phyloP scores from a whole-genome alignment of 2,888 invertebrate species.

The Artemia sinica region DNA sequence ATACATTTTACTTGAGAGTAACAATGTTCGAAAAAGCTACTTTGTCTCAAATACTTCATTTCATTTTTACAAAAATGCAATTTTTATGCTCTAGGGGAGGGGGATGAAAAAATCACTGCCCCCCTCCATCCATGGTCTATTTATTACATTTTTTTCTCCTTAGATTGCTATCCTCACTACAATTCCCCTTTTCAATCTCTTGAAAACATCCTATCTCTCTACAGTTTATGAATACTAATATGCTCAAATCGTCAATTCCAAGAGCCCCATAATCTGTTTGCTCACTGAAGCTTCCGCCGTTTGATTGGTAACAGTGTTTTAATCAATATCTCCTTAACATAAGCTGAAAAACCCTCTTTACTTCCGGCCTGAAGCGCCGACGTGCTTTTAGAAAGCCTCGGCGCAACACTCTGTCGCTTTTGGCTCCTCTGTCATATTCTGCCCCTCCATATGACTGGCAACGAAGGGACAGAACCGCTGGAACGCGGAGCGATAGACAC shows the following conservation, averaged over 20 bases:
- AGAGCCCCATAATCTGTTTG: slow-evolving; percentile 9
- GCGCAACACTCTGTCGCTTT: slow-evolving; percentile 6
- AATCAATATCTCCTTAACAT: slow-evolving; percentile 13
- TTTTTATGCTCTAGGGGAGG: no score
- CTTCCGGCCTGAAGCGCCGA: slow-evolving; percentile 11
- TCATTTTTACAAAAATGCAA: no score
- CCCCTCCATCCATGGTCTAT: no score
- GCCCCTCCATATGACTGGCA: not conserved
- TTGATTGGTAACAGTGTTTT: slow-evolving; percentile 13
- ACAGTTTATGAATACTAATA: no score
- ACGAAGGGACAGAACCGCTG: not conserved
- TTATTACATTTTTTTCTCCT: no score
- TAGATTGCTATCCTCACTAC: no score
- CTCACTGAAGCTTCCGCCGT: slow-evolving; percentile 13
- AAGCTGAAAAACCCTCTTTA: slow-evolving; percentile 10
- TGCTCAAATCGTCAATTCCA: slow-evolving; percentile 11
- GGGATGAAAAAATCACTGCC: no score
- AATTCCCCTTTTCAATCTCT: no score
- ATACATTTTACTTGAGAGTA: no score
- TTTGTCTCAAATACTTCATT: no score
- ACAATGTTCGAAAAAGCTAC: no score
- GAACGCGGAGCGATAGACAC: not conserved
- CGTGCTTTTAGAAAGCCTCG: slow-evolving; percentile 1
- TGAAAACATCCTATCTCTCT: no score
- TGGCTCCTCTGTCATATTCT: slow-evolving; percentile 10